Percentiles rank a stretch among this genome's conserved stretches.
Conservation (phyloP, 2,888 invertebrate genomes). For the Cheilosia grossa region DNA sequence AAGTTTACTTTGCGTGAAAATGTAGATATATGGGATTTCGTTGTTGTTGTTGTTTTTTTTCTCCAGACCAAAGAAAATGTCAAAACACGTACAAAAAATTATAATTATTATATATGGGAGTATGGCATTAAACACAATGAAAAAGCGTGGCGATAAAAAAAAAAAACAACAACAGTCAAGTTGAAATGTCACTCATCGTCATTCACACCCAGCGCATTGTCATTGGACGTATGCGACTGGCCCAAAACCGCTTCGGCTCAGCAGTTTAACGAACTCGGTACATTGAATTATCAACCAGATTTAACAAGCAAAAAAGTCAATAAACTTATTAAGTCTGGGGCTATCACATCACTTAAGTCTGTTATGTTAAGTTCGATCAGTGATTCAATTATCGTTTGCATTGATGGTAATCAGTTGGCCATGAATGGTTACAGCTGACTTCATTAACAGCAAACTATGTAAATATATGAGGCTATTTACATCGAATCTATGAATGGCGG, state of each 20-base stretch:
- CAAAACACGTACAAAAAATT: constrained; percentile 36
- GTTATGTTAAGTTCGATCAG: background rate
- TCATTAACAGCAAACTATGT: background rate
- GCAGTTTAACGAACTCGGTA: constrained; percentile 43
- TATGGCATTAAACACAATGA: constrained; percentile 5
- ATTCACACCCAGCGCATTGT: background rate
- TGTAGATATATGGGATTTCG: background rate
- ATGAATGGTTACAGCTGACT: constrained; percentile 24
- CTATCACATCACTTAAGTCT: background rate
- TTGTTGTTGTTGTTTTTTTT: too few relatives aligned
- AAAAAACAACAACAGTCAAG: constrained; percentile 5
- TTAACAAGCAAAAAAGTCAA: background rate
- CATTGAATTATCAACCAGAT: background rate
- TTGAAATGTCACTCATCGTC: constrained; percentile 10
- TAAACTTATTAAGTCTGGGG: constrained; percentile 1
- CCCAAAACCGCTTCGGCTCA: background rate
- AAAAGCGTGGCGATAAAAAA: background rate
- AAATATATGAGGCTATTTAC: background rate
- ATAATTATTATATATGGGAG: constrained; percentile 31
- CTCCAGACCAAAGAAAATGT: background rate
- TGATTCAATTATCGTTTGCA: constrained; percentile 10
- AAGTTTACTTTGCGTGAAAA: constrained; percentile 20
- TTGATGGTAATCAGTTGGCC: constrained; percentile 28
- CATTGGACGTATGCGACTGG: background rate
- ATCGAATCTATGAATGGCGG: constrained; percentile 4